Conservation (phyloP, 2,797 vertebrate genomes). For the Glossophaga mutica region DNA sequence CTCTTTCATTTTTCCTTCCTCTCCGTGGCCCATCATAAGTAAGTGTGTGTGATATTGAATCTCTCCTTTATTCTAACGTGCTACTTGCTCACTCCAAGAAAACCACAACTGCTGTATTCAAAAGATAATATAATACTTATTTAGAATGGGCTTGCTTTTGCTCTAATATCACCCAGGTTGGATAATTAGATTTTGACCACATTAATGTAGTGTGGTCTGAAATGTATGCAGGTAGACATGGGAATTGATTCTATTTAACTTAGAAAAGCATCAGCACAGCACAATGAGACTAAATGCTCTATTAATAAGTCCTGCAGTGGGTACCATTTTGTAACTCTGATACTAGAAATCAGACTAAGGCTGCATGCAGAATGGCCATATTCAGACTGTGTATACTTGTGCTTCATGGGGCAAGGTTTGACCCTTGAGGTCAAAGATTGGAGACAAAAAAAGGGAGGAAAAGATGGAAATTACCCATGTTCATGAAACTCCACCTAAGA, state of each 20-base stretch:
- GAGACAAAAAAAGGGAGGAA: not conserved
- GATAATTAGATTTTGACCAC: slow-evolving; percentile 42
- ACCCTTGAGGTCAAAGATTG: not conserved
- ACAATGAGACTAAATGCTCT: not conserved
- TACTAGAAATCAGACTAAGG: not conserved
- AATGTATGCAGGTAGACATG: not conserved
- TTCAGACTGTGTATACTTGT: not conserved
- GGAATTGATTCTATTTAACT: slow-evolving; percentile 29
- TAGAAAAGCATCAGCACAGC: not conserved
- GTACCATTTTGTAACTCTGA: not conserved
- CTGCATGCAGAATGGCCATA: not conserved
- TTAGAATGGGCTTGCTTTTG: slow-evolving; percentile 33
- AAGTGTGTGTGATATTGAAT: not conserved
- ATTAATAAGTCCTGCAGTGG: not conserved
- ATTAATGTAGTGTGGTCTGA: slow-evolving; percentile 34
- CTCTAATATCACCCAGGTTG: not conserved
- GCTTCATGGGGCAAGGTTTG: not conserved
- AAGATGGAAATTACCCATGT: not conserved
- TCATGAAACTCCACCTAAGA: not conserved
- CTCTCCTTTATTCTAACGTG: not conserved
- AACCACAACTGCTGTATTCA: slow-evolving; percentile 43
- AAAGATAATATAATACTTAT: not conserved
- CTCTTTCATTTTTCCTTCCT: slow-evolving; percentile 52
- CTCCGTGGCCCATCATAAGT: not conserved
- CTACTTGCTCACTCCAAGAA: not conserved